A percentile compares a stretch with the other conserved stretches of the same genome.
Evolutionary conservation across 2,113 vertebrate genomes (phyloP).

Genomic region (Tachycineta bicolor): DNA sequence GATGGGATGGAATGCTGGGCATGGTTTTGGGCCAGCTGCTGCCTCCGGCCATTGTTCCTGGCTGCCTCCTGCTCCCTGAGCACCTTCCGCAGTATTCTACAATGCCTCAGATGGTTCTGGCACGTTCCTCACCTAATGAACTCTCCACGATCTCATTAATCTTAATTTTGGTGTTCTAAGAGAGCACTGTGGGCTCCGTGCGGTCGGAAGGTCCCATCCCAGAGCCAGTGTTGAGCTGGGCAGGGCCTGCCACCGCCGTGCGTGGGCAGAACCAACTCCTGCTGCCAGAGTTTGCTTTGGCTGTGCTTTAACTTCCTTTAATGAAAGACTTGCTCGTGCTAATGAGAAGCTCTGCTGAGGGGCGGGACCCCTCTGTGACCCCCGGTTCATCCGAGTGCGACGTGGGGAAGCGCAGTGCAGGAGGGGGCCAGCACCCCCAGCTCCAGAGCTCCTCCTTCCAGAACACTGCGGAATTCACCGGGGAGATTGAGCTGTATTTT

Average conservation of each 20-base stretch:
- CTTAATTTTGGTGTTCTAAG: neutral
- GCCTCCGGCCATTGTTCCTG: accelerated
- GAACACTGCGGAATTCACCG: neutral
- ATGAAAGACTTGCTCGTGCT: neutral
- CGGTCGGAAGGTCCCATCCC: neutral
- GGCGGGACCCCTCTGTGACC: neutral
- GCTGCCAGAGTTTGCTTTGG: neutral
- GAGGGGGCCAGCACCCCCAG: neutral
- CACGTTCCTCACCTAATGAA: neutral
- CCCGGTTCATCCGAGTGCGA: accelerated
- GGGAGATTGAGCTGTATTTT: neutral
- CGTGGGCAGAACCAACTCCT: neutral
- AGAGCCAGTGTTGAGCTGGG: neutral
- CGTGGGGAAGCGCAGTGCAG: accelerated
- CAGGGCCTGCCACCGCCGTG: accelerated
- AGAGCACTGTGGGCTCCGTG: neutral
- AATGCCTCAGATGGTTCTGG: no score
- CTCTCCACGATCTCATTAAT: accelerated
- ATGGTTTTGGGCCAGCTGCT: accelerated
- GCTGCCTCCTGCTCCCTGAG: neutral
- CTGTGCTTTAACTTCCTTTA: neutral
- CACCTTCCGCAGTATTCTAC: accelerated
- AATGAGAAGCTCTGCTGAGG: neutral
- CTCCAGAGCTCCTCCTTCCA: neutral
- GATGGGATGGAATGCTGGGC: accelerated